phyloP scores from a whole-genome alignment of 2,797 vertebrate genomes.

The Micropoecilia bifurca region DNA sequence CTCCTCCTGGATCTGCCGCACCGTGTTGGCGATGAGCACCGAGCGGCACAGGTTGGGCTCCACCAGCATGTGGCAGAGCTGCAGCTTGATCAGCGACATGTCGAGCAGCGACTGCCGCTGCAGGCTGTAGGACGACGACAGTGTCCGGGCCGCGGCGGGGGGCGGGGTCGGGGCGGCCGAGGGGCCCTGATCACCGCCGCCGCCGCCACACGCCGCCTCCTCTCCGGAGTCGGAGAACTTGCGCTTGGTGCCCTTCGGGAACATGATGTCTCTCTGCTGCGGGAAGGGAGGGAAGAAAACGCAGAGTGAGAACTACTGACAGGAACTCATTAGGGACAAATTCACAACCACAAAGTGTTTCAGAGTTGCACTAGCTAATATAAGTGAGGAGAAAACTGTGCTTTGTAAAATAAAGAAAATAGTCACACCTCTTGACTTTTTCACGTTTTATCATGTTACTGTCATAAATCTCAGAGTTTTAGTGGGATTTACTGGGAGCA shows the following conservation, averaged over 20 bases:
- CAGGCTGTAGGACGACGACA: slow-evolving; percentile 86
- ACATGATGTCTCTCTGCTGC: slow-evolving; percentile 85
- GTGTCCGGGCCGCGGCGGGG: slow-evolving; percentile 59
- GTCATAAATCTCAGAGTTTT: background rate
- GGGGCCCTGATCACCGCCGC: slow-evolving; percentile 77
- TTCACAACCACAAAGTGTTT: slow-evolving; percentile 46
- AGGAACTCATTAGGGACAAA: slow-evolving; percentile 23
- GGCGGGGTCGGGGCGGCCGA: slow-evolving; percentile 71
- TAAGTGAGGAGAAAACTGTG: slow-evolving; percentile 34
- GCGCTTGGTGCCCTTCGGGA: slow-evolving; percentile 95
- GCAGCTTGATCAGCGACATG: slow-evolving; percentile 98
- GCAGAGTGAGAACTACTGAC: slow-evolving; percentile 61
- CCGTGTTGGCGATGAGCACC: slow-evolving; percentile 97
- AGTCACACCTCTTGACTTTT: background rate
- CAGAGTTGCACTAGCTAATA: slow-evolving; percentile 52
- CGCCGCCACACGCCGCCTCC: slow-evolving; percentile 76
- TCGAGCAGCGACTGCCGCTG: slow-evolving; percentile 96
- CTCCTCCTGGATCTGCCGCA: slow-evolving; percentile 97
- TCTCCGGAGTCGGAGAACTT: slow-evolving; percentile 89
- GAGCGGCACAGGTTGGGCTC: slow-evolving; percentile 97
- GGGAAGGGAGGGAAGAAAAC: slow-evolving; percentile 39
- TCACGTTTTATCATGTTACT: background rate
- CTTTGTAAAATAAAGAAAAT: background rate
- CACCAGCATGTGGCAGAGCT: slow-evolving; percentile 97
- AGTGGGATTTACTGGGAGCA: background rate